Evolutionary conservation across 2,888 invertebrate genomes (phyloP).

Genomic region (Eucriotettix oculatus): DNA sequence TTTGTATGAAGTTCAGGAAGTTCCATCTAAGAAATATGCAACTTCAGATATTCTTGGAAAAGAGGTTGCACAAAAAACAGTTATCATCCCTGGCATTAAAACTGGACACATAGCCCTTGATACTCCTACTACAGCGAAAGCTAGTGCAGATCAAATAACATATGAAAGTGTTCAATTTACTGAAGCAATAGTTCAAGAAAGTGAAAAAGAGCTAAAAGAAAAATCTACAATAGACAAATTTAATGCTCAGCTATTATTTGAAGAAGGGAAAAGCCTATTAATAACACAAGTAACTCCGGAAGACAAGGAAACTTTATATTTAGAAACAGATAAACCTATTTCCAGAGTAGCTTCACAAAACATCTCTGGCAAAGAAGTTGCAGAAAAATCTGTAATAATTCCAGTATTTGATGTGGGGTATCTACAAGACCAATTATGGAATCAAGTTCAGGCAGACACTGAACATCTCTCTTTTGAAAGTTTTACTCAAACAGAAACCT

Average conservation of each 20-base stretch:
- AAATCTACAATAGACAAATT: conserved; percentile 24
- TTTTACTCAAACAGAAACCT: conserved; percentile 34
- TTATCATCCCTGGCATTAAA: conserved; percentile 21
- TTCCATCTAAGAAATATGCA: conserved; percentile 22
- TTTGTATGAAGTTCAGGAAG: conserved; percentile 19
- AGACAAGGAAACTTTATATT: conserved; percentile 25
- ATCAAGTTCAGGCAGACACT: conserved; percentile 30
- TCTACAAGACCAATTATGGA: conserved; percentile 14
- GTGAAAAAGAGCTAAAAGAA: conserved; percentile 23
- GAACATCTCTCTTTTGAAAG: conserved; percentile 36
- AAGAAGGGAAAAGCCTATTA: conserved; percentile 31
- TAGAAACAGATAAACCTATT: conserved; percentile 11
- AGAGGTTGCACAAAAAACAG: conserved; percentile 26
- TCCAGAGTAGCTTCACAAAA: conserved; percentile 13
- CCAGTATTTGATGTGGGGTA: conserved; percentile 9
- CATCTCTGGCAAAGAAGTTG: conserved; percentile 22
- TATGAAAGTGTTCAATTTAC: conserved; percentile 36
- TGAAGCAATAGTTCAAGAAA: conserved; percentile 26
- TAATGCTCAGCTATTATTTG: conserved; percentile 27
- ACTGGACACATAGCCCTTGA: conserved; percentile 23
- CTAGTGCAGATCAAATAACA: conserved; percentile 27
- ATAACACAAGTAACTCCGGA: conserved; percentile 35
- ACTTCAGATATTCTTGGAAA: conserved; percentile 28
- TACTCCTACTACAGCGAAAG: conserved; percentile 20
- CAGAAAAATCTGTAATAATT: conserved; percentile 25